These are phyloP conservation scores for Neodon shergylaensis DNA, from an alignment of 2,113 vertebrate genomes.

Conservation along the genomic window DNA sequence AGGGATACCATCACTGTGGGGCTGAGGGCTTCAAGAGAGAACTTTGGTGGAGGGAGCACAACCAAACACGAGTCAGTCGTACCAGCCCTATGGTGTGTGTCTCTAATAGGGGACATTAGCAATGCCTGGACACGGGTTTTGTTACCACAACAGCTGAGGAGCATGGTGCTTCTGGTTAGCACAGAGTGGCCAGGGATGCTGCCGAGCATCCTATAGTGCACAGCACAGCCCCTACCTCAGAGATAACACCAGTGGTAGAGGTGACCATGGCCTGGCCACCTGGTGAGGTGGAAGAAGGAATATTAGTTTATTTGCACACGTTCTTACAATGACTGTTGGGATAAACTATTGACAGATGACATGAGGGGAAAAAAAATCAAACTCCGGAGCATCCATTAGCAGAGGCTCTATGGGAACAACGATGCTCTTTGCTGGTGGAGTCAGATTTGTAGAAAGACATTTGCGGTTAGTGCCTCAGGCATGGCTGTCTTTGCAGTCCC, in stretches of 20 bases:
- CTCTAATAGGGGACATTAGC: background rate
- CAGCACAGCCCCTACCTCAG: background rate
- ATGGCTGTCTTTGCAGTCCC: background rate
- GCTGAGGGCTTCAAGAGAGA: background rate
- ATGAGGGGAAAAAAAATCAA: background rate
- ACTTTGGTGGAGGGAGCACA: background rate
- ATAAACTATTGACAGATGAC: rapidly evolving
- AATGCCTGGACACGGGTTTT: background rate
- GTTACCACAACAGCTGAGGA: background rate
- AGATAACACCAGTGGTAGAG: background rate
- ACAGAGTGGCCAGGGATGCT: background rate
- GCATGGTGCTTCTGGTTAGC: background rate
- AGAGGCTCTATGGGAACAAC: background rate
- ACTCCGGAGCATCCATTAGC: background rate
- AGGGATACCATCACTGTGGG: background rate
- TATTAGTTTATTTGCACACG: rapidly evolving
- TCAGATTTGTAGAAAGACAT: background rate
- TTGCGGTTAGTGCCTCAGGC: background rate
- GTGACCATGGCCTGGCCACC: no score
- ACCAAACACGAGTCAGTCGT: background rate
- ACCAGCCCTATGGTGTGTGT: background rate
- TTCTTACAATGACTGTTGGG: background rate
- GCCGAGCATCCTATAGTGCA: rapidly evolving
- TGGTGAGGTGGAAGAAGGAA: no score
- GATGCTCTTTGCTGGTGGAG: background rate